Base-by-base conservation (phyloP, 2,888 invertebrate species). In the Luffia ferchaultella region DNA sequence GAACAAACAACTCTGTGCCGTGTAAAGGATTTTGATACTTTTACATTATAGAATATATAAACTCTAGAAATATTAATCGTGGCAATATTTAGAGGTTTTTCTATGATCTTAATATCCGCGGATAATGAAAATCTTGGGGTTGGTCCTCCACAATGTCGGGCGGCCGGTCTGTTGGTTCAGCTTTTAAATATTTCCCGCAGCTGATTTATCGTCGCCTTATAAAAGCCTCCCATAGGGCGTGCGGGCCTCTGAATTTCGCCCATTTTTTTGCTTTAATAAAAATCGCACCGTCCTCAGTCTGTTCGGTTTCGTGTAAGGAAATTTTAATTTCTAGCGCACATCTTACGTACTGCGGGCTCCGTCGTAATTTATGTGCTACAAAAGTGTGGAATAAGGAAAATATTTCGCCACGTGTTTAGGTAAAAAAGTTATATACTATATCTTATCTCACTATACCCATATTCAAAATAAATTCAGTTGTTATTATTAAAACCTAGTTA, bases 181-280 rank as follows among this genome's bases (percentile, higher is more conserved):
- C 67, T 68, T 69, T 71, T 69, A 70, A 80, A 79, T 79, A 79
- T 79, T 78, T 78, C 63, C 70, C 73, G 70, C 67, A 70, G 75
- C 71, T 56, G 80, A 80, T 80, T 80, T 79, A 80, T 79, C 63
- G 74, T 65, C 62, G 65, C 73, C 70, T 78, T 77, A 79, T 79
- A 77, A 79, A 78, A 78, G 77, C 78, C 72, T 76, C 77, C 78
- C 75, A 30, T 74, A 65, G 68, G 66, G 68, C 62, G 57, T 51
- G 55, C 55, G 61, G 63, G 61, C 62, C 61, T 60, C 61, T 56
- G 70, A 65, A 69, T 73, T 75, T 73, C 65, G 76, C 68, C 67
- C 67, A 12, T 30, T 67, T 73, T 71, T 75, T 73, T 70, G 61
- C 69, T 68, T 73, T 70, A 68, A 70, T 75, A 74, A 74, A 75